phyloP scores from a whole-genome alignment of 2,888 invertebrate genomes.

The Endotricha flammealis region DNA sequence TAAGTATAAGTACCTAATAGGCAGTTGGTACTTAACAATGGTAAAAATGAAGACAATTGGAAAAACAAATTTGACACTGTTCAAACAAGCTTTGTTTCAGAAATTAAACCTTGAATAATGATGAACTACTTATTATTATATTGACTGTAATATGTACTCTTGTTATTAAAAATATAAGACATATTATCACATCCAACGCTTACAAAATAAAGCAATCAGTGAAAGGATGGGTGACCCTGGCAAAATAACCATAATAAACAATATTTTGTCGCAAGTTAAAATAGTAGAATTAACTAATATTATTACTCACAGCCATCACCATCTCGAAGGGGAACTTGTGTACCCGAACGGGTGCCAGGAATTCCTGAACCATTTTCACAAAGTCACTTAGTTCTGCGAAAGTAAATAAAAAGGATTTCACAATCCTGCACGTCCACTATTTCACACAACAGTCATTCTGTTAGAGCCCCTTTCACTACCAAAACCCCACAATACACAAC shows the following conservation, averaged over 20 bases:
- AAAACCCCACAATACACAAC: slow-evolving; percentile 43
- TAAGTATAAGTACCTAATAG: too few relatives aligned
- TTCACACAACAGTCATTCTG: slow-evolving; percentile 60
- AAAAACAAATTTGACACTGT: too few relatives aligned
- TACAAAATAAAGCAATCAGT: too few relatives aligned
- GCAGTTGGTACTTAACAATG: too few relatives aligned
- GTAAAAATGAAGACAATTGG: too few relatives aligned
- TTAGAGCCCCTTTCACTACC: slow-evolving; percentile 49
- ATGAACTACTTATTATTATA: too few relatives aligned
- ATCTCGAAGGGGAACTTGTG: slow-evolving; percentile 97
- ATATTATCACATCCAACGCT: too few relatives aligned
- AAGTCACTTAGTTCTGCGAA: slow-evolving; percentile 17
- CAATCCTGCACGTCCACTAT: slow-evolving; percentile 36
- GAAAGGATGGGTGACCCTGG: slow-evolving; percentile 15
- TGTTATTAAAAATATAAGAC: too few relatives aligned
- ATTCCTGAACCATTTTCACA: slow-evolving; percentile 94
- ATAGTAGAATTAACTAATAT: slow-evolving; percentile 6
- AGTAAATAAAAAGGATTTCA: slow-evolving; percentile 46
- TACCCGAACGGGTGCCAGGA: slow-evolving; percentile 95
- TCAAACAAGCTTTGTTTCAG: too few relatives aligned
- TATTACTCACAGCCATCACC: slow-evolving; percentile 93
- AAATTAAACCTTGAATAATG: too few relatives aligned
- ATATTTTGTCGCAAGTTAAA: neutral
- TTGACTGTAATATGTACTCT: too few relatives aligned
- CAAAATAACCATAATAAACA: slow-evolving; percentile 8